Evolutionary conservation across 2,113 vertebrate species (phyloP).

Genomic region (Tringa solitaria): DNA sequence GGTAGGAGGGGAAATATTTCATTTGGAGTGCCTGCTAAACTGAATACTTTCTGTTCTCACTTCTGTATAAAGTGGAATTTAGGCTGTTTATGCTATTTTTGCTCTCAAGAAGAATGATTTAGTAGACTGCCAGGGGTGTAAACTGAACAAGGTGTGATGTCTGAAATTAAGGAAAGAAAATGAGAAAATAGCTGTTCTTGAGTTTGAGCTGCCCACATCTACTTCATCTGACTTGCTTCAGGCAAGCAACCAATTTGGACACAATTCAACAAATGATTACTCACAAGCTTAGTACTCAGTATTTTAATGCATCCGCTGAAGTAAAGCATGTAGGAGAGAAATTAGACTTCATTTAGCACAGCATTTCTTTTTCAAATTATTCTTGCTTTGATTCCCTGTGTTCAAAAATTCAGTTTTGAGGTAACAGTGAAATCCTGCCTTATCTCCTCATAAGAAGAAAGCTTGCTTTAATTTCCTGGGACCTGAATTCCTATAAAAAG

Average conservation of each 20-base stretch:
- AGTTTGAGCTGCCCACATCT: background rate
- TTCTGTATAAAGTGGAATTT: background rate
- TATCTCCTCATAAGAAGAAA: background rate
- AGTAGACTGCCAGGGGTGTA: background rate
- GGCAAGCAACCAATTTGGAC: background rate
- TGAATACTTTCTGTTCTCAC: background rate
- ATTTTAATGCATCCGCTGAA: background rate
- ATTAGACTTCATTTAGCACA: background rate
- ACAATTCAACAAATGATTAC: background rate
- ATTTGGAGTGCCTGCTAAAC: background rate
- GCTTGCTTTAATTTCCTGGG: background rate
- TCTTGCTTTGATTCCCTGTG: background rate
- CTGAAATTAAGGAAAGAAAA: constrained; percentile 11
- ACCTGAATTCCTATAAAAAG: background rate
- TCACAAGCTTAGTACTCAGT: background rate
- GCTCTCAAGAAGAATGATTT: background rate
- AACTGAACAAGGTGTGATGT: background rate
- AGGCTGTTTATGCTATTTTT: background rate
- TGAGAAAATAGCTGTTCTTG: background rate
- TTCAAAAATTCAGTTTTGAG: background rate
- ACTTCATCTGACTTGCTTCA: background rate
- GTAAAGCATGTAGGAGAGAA: background rate
- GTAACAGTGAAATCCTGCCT: background rate
- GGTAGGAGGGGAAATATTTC: background rate
- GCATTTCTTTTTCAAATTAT: background rate